Percentiles rank a stretch among this genome's conserved stretches.
Evolutionary conservation across 1,140 invertebrate genomes (phyloP).

Genomic region (Listronotus oregonensis): DNA sequence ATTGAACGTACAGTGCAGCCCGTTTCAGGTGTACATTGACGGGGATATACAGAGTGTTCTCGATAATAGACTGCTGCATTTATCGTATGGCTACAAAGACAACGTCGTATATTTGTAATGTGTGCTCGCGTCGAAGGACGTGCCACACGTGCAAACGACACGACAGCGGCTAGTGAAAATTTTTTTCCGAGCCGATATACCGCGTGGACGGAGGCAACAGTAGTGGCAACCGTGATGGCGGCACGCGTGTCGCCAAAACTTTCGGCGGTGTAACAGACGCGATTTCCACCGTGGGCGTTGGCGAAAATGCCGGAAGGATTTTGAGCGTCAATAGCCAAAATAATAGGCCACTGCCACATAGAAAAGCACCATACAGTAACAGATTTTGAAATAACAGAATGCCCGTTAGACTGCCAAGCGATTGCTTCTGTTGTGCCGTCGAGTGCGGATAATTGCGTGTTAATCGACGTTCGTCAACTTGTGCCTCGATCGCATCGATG

Average conservation of each 20-base stretch:
- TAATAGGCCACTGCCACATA: not conserved
- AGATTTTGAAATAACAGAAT: conserved; percentile 1
- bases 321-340: conserved; percentile 1
- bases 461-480: conserved; percentile 1
- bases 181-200: not conserved
- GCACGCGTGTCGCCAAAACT: not conserved
- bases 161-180: not conserved
- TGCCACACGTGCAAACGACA: too few species aligned
- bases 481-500: conserved; percentile 1
- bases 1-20: too few species aligned
- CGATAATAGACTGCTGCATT: too few species aligned
- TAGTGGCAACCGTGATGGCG: not conserved
- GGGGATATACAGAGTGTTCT: too few species aligned
- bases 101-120: too few species aligned
- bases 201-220: not conserved
- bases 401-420: conserved; percentile 1
- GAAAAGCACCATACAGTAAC: conserved; percentile 1
- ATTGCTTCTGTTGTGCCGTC: conserved; percentile 1
- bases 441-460: conserved; percentile 1
- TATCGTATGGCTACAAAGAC: too few species aligned
- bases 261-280: conserved; percentile 1
- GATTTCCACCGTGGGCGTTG: conserved; percentile 1
- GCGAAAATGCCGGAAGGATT: conserved; percentile 1
- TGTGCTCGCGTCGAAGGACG: too few species aligned
- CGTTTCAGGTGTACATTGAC: too few species aligned